Percentiles rank a stretch among this genome's conserved stretches.
Evolutionary conservation across 2,797 vertebrate genomes (phyloP).

Genomic region (Tapera naevia): DNA sequence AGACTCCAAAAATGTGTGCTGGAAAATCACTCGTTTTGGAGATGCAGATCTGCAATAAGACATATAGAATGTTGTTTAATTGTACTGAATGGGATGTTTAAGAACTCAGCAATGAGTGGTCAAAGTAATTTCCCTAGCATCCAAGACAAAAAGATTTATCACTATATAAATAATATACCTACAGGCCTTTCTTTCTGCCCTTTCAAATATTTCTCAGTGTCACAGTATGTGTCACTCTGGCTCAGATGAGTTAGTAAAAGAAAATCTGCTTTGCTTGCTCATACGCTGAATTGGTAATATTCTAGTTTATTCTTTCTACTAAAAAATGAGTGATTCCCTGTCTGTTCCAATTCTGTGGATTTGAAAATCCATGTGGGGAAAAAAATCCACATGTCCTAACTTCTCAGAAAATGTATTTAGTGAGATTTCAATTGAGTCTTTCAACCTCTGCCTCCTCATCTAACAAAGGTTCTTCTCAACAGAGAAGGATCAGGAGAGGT

Average conservation of each 20-base stretch:
- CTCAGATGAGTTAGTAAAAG: neutral
- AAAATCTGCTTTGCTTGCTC: slow-evolving; percentile 49
- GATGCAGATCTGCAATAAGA: neutral
- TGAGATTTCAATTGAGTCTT: slow-evolving; percentile 43
- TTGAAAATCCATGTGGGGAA: slow-evolving; percentile 25
- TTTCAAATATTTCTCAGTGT: slow-evolving; percentile 7
- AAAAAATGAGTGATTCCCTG: slow-evolving; percentile 27
- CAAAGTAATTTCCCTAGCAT: neutral
- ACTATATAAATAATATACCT: neutral
- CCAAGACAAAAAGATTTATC: neutral
- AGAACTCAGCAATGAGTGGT: neutral
- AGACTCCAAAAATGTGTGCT: neutral
- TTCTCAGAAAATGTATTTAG: slow-evolving; percentile 56
- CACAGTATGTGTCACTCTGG: neutral
- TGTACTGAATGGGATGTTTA: neutral
- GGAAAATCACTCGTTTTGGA: neutral
- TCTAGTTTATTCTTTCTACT: slow-evolving; percentile 34
- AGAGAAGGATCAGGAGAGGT: slow-evolving; percentile 56
- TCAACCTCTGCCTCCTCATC: slow-evolving; percentile 54
- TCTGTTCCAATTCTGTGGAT: neutral
- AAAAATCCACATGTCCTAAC: slow-evolving; percentile 50
- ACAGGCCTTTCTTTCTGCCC: neutral
- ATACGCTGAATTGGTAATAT: neutral
- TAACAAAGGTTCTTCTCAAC: slow-evolving; percentile 59
- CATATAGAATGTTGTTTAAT: neutral